Evolutionary conservation across 1,140 invertebrate species (phyloP).

Genomic region (Augochlora pura): DNA sequence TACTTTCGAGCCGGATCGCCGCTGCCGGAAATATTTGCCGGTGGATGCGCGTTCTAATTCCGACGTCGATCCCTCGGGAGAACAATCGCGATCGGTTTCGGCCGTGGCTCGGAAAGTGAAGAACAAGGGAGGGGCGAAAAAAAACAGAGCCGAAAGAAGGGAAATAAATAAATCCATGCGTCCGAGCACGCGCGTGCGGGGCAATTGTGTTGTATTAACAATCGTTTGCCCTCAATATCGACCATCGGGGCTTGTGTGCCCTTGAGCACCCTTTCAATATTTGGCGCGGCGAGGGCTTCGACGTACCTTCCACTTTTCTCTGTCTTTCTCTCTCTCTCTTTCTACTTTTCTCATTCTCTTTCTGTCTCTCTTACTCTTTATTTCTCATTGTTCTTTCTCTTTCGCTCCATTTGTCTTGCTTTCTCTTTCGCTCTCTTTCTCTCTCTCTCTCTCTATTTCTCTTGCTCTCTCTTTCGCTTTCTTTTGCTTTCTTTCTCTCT

Average conservation of each 20-base stretch:
- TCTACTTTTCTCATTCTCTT: too few relatives aligned
- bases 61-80: not conserved
- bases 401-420: too few relatives aligned
- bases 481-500: not conserved
- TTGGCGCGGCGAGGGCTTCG: constrained; percentile 4
- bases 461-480: too few relatives aligned
- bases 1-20: not conserved
- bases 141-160: not conserved
- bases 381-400: too few relatives aligned
- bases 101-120: not conserved
- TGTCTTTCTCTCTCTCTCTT: not conserved
- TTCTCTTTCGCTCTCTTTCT: not conserved
- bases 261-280: constrained; percentile 36
- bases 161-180: constrained; percentile 2
- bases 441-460: too few relatives aligned
- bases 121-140: not conserved
- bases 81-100: too few relatives aligned
- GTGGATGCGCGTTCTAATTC: constrained; percentile 13
- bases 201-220: constrained; percentile 34
- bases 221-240: constrained; percentile 15
- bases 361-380: too few relatives aligned
- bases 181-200: not conserved
- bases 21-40: constrained; percentile 8
- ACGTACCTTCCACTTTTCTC: too few relatives aligned
- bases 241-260: constrained; percentile 6